Conservation (phyloP, 2,797 vertebrate species). For the Choloepus didactylus region DNA sequence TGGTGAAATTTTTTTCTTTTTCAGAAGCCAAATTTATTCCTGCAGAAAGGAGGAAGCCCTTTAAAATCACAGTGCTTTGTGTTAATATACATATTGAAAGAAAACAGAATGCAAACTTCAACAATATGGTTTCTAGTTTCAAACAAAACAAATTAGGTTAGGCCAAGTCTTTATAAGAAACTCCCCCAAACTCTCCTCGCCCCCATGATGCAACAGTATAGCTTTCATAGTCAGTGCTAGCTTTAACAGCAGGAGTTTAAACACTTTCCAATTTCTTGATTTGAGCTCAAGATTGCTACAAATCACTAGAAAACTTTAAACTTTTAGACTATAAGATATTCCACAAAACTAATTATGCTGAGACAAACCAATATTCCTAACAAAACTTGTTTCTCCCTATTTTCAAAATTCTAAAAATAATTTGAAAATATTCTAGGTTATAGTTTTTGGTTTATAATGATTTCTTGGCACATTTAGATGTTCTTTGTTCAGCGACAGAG, state of each 20-base stretch:
- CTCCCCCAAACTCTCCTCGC: neutral
- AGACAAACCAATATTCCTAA: neutral
- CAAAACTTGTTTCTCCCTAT: neutral
- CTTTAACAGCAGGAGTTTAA: neutral
- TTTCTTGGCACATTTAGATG: neutral
- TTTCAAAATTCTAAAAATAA: slow-evolving; percentile 30
- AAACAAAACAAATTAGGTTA: slow-evolving; percentile 66
- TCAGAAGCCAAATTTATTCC: slow-evolving; percentile 65
- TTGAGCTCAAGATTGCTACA: slow-evolving; percentile 26
- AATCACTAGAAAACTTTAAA: neutral
- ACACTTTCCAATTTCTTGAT: neutral
- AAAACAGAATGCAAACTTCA: slow-evolving; percentile 59
- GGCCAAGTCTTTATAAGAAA: slow-evolving; percentile 5
- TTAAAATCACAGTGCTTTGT: slow-evolving; percentile 34
- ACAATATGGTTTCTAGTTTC: slow-evolving; percentile 63
- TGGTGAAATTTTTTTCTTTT: neutral
- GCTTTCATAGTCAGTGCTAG: neutral
- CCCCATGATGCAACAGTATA: neutral
- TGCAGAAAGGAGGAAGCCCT: slow-evolving; percentile 58
- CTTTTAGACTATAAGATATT: neutral
- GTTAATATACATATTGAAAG: slow-evolving; percentile 35
- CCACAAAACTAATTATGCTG: neutral
- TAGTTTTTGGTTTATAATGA: neutral
- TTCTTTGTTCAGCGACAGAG: neutral
- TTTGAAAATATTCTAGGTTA: neutral